These are phyloP conservation scores for Leistus spinibarbis DNA, from an alignment of 2,888 invertebrate species.

Conservation along the genomic window DNA sequence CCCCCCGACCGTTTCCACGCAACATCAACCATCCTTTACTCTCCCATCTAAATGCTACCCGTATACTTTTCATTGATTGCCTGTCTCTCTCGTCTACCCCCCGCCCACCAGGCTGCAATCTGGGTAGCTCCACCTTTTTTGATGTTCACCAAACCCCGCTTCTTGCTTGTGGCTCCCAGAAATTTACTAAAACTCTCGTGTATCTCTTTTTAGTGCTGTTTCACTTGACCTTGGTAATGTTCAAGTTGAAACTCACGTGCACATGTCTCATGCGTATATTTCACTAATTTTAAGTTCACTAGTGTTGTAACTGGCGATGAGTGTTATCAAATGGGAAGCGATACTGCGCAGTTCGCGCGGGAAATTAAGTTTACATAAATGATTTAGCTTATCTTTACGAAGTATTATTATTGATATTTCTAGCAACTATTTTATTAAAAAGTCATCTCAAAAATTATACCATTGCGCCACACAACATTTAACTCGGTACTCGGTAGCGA, in stretches of 20 bases:
- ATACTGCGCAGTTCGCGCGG: no score
- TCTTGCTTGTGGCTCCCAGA: background rate
- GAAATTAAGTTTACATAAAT: no score
- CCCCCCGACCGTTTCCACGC: background rate
- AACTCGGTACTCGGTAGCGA: no score
- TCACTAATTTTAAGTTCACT: background rate
- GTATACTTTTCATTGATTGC: constrained; percentile 19
- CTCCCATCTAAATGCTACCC: background rate
- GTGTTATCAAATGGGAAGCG: background rate
- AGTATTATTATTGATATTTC: no score
- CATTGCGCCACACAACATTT: no score
- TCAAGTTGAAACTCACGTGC: background rate
- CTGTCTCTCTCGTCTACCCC: background rate
- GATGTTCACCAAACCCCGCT: background rate
- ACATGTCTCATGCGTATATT: background rate
- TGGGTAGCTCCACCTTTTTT: background rate
- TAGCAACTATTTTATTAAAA: no score
- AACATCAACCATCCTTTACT: background rate
- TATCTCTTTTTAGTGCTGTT: background rate
- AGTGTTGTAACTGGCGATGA: background rate
- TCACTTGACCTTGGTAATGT: background rate
- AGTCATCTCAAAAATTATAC: no score
- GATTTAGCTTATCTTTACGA: no score
- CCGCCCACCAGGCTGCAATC: background rate
- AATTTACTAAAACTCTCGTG: background rate